These are phyloP conservation scores for Delichon dasypus DNA, from an alignment of 2,797 vertebrate species.

Conservation along the genomic window DNA sequence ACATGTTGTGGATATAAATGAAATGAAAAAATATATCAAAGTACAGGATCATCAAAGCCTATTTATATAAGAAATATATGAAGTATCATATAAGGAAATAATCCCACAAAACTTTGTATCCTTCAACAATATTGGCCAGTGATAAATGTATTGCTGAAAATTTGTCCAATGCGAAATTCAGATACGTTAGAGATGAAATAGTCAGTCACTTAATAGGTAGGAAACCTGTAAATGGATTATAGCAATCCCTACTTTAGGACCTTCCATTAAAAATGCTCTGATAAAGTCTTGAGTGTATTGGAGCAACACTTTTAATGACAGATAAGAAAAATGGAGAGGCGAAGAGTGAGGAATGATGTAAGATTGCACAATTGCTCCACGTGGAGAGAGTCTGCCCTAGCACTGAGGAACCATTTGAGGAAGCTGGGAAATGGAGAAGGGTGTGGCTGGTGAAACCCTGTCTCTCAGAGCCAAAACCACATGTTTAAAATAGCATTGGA, in stretches of 20 bases:
- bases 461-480: conserved; percentile 41
- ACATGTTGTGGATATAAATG: not conserved
- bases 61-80: not conserved
- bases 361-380: conserved; percentile 42
- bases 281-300: not conserved
- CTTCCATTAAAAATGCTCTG: not conserved
- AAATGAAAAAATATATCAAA: not conserved
- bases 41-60: not conserved
- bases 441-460: conserved; percentile 39
- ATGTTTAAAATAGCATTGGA: conserved; percentile 56
- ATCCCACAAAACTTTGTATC: not conserved
- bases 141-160: not conserved
- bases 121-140: not conserved
- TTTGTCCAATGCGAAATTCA: not conserved
- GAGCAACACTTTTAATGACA: not conserved
- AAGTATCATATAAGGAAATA: not conserved
- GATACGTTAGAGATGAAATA: not conserved
- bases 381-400: not conserved
- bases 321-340: not conserved
- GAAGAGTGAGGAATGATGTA: not conserved
- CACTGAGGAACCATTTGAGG: conserved; percentile 25
- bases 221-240: not conserved
- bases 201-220: not conserved
- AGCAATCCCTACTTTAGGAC: not conserved
- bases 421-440: conserved; percentile 64